Conservation (phyloP, 2,113 vertebrate genomes). For the Varanus komodoensis region DNA sequence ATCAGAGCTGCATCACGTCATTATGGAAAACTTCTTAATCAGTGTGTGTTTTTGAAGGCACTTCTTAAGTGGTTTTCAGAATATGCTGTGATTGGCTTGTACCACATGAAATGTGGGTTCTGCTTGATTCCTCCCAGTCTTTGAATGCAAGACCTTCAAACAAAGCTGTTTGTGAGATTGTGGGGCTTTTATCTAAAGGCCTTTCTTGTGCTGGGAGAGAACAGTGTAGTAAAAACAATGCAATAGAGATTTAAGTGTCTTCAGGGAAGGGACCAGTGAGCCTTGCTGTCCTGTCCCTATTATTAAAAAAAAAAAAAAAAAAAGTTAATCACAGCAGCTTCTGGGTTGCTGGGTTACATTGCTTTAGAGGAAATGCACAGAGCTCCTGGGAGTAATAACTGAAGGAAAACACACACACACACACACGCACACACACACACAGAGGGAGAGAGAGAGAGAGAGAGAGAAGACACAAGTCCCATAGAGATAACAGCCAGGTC, state of each 20-base stretch:
- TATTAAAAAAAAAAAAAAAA: slow-evolving; percentile 17
- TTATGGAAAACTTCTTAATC: slow-evolving; percentile 54
- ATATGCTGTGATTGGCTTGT: not conserved
- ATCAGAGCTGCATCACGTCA: slow-evolving; percentile 49
- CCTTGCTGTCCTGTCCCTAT: slow-evolving; percentile 59
- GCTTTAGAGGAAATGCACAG: slow-evolving; percentile 74
- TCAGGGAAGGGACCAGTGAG: slow-evolving; percentile 26
- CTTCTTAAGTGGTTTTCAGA: slow-evolving; percentile 15
- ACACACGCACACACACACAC: not conserved
- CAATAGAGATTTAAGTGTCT: slow-evolving; percentile 58
- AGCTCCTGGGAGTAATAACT: slow-evolving; percentile 68
- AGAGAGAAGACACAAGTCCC: slow-evolving; percentile 42
- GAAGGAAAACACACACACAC: slow-evolving; percentile 10
- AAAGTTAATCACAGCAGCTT: slow-evolving; percentile 71
- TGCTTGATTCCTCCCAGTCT: not conserved
- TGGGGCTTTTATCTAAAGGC: slow-evolving; percentile 17
- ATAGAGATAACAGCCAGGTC: slow-evolving; percentile 71
- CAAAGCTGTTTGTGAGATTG: not conserved
- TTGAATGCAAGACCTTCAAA: not conserved
- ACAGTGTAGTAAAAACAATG: slow-evolving; percentile 32
- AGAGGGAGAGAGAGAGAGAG: no score
- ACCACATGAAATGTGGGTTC: not conserved
- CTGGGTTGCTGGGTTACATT: slow-evolving; percentile 72
- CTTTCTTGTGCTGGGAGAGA: slow-evolving; percentile 27
- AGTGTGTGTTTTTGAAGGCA: slow-evolving; percentile 32